phyloP scores from a whole-genome alignment of 2,797 vertebrate genomes.

The Podargus strigoides region DNA sequence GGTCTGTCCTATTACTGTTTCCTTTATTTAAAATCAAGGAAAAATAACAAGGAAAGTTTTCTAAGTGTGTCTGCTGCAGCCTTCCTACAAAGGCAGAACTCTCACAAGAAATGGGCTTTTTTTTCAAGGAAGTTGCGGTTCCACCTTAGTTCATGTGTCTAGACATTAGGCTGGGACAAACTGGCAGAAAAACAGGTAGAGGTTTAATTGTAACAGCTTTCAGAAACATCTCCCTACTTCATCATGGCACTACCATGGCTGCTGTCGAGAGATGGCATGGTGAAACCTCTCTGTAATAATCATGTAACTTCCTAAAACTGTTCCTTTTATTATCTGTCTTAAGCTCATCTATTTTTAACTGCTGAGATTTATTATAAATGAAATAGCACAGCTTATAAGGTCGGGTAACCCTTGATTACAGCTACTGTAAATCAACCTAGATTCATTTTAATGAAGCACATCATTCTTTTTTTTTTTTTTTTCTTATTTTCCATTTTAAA shows the following conservation, averaged over 20 bases:
- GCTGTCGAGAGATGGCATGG: neutral
- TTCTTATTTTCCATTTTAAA: neutral
- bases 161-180: neutral
- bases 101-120: neutral
- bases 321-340: conserved; percentile 60
- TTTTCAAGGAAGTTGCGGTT: neutral
- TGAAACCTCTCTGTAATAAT: conserved; percentile 35
- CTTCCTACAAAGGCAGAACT: neutral
- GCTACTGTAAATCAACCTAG: conserved; percentile 62
- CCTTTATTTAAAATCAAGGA: neutral
- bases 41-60: neutral
- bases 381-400: conserved; percentile 59
- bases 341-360: conserved; percentile 69
- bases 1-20: neutral
- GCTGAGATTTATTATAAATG: conserved; percentile 62
- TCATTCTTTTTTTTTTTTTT: neutral
- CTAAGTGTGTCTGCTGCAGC: rapidly evolving
- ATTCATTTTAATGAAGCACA: conserved; percentile 60
- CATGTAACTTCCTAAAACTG: conserved; percentile 34
- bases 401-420: conserved; percentile 60
- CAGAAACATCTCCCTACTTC: neutral
- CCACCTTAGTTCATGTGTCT: neutral
- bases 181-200: neutral
- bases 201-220: neutral
- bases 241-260: neutral